Evolutionary conservation across 2,888 invertebrate species (phyloP), one percentile per base, ranked within the genome.

Genomic region (Phyllotreta cruciferae): DNA sequence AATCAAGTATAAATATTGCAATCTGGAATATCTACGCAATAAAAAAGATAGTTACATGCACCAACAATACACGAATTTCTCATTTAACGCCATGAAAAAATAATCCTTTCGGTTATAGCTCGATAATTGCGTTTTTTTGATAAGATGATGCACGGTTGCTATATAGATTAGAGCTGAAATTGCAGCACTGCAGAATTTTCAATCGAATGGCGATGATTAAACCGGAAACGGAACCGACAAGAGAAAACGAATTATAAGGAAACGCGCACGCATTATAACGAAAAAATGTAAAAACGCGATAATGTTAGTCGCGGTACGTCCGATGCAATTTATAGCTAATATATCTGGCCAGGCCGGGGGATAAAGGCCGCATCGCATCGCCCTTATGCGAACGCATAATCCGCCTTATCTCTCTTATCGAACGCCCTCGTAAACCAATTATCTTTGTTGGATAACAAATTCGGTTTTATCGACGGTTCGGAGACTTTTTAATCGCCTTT

Each of bases 241-340:
- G 13, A 14, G n/a, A 11, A 14, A 37, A 39, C 39, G 41, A 60
- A 60, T 63, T 66, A 66, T 68, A 69, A 69, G 69, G 65, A 49
- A 69, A 68, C 62, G 1, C 24, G 63, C 56, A 65, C 63, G 65
- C 60, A 66, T 66, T 67, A 60, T 47, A 64, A 60, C 54, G 53
- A 49, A 44, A 45, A 56, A 14, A 14, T 53, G 8, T 11, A 11
- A 10, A 6, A 10, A 42, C 42, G 45, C 45, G 56, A 56, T 56
- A 44, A 66, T 61, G 66, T 67, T 54, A 54, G 54, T 63, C 67
- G 24, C 24, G 62, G 65, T 66, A 60, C 69, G 75, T 76, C 75
- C 70, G 71, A 74, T 75, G 72, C 74, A 76, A 76, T 76, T 76
- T 75, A 73, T 67, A 68, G 72, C 75, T 75, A 75, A 75, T 75